Percentiles rank a stretch among this genome's conserved stretches.
These are phyloP conservation scores for Melipona quadrifasciata DNA, from an alignment of 1,140 invertebrate genomes.

Conservation along the genomic window DNA sequence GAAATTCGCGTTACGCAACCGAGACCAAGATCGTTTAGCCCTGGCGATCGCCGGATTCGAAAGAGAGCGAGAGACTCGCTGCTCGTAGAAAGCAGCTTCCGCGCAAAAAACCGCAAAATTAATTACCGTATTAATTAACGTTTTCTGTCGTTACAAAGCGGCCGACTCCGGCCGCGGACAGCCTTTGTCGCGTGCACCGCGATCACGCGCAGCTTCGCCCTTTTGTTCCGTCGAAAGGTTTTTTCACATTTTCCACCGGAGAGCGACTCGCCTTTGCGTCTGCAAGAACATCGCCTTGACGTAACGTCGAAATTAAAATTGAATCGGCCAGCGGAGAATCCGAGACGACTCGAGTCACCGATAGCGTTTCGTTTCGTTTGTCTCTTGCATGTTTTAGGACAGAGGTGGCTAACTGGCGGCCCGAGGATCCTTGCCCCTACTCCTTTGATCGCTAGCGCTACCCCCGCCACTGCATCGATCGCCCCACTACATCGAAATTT, in stretches of 20 bases:
- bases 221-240: not conserved
- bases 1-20: not conserved
- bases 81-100: not conserved
- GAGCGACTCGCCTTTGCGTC: not conserved
- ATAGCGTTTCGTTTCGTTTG: too few relatives aligned
- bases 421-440: too few relatives aligned
- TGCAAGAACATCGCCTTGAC: too few relatives aligned
- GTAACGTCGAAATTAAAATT: too few relatives aligned
- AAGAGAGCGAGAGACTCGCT: not conserved
- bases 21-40: too few relatives aligned
- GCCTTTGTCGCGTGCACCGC: conserved; percentile 15
- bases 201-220: not conserved
- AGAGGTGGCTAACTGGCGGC: too few relatives aligned
- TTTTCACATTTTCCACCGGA: not conserved
- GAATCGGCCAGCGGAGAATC: too few relatives aligned
- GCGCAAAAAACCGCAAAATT: conserved; percentile 19
- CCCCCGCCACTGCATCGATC: too few relatives aligned
- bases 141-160: conserved; percentile 43
- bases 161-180: not conserved
- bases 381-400: too few relatives aligned
- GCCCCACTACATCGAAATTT: too few relatives aligned
- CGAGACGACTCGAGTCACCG: too few relatives aligned
- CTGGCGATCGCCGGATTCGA: not conserved
- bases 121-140: conserved; percentile 51
- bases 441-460: too few relatives aligned